Conservation (phyloP, 2,888 invertebrate species). For the Mallateleia sp. region DNA sequence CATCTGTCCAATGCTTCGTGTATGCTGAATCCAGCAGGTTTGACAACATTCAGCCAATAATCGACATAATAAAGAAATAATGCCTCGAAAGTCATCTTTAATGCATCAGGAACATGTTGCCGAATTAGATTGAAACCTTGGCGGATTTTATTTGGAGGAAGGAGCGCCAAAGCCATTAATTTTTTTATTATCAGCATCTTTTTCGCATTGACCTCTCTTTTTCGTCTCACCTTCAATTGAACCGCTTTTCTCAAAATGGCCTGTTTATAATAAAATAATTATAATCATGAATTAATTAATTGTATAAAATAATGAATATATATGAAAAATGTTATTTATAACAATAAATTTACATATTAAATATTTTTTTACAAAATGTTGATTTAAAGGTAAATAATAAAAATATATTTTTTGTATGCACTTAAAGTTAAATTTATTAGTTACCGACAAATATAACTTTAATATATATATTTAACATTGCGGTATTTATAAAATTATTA, state of each 20-base stretch:
- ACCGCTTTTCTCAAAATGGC: slow-evolving; percentile 5
- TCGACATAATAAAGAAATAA: neutral
- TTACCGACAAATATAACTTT: too few species aligned
- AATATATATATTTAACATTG: too few species aligned
- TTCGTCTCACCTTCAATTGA: neutral
- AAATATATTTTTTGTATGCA: too few species aligned
- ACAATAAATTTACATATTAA: too few species aligned
- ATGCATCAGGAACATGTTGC: neutral
- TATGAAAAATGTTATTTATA: too few species aligned
- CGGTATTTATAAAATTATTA: too few species aligned
- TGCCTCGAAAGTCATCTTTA: neutral
- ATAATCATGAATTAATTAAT: too few species aligned
- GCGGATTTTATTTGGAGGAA: neutral
- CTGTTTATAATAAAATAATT: too few species aligned
- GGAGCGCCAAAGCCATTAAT: slow-evolving; percentile 11
- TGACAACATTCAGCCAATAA: neutral
- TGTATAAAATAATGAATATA: too few species aligned
- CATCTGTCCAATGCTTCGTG: neutral
- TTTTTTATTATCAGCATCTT: neutral
- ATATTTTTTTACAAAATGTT: too few species aligned
- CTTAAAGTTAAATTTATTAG: too few species aligned
- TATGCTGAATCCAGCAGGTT: neutral
- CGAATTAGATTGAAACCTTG: neutral
- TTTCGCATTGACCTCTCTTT: neutral
- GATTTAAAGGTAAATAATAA: too few species aligned